Conservation (phyloP, 2,797 vertebrate species). For the Coregonus ussuriensis region DNA sequence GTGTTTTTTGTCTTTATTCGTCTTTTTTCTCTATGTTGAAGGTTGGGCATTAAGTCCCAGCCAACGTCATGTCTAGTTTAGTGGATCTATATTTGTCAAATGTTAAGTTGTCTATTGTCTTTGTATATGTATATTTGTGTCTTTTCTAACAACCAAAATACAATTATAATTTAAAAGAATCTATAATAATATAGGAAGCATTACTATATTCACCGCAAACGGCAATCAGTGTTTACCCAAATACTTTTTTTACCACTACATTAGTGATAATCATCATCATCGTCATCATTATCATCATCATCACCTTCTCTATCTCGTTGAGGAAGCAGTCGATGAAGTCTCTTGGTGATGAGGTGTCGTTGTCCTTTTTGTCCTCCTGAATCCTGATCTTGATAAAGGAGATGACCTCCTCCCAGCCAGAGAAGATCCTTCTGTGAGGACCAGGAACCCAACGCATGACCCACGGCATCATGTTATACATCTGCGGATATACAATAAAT, state of each 20-base stretch:
- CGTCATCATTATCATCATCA: background rate
- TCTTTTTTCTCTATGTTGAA: too few relatives aligned
- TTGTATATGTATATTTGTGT: too few relatives aligned
- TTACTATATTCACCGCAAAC: too few relatives aligned
- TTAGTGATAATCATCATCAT: background rate
- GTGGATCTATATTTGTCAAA: too few relatives aligned
- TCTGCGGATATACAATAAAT: conserved; percentile 33
- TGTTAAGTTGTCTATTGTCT: too few relatives aligned
- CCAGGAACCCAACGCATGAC: conserved; percentile 70
- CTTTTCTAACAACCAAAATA: too few relatives aligned
- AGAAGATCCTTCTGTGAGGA: conserved; percentile 52
- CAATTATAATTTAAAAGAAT: too few relatives aligned
- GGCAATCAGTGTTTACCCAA: background rate
- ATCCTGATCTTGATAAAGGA: conserved; percentile 47
- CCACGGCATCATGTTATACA: conserved; percentile 59
- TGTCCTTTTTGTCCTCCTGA: conserved; percentile 57
- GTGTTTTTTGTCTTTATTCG: too few relatives aligned
- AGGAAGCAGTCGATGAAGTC: conserved; percentile 79
- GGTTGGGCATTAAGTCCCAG: too few relatives aligned
- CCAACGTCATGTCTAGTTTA: too few relatives aligned
- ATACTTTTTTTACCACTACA: background rate
- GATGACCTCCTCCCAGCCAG: conserved; percentile 11
- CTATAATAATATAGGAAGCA: too few relatives aligned
- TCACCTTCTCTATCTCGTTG: conserved; percentile 70
- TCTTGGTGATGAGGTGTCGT: conserved; percentile 64